Base-by-base conservation (phyloP, 2,113 vertebrate species). In the Dipodomys ordii region DNA sequence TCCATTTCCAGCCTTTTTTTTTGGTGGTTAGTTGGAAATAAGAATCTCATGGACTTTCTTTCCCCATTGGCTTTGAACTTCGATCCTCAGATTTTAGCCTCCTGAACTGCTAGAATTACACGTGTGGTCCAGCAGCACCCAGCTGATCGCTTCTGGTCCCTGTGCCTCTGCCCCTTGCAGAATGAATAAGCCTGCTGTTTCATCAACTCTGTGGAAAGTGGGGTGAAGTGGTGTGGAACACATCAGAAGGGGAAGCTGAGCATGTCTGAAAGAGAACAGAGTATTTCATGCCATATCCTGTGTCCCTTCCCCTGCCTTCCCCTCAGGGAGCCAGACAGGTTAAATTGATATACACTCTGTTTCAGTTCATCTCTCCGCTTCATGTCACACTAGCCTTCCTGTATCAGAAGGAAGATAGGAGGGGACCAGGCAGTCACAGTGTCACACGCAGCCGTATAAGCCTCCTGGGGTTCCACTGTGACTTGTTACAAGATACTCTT, bases 181-280 rank as follows among this genome's bases (percentile, higher is more conserved):
- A 97, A 95, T 97, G 97, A 98, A 97, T 97, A 96, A 96, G 85
- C 88, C 77, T 98, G 97, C 97, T 91, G 62, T 97, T 97, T 97
- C 95, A 97, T 96, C 92, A 94, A 28, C 93, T 97, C 97, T 97
- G 92, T 97, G 97, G 97, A 96, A 96, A 98, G 94, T 96, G 93
- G 90, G 96, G 94, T 96, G 97, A 98, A 97, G 87, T 93, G 91
- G 94, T 93, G 96, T 97, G 95, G 97, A 97, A 97, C 89, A 90
- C 82, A 94, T 98, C 96, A 97, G 97, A 98, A 86, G 74, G 83
- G 83, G 92, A 98, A 97, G 92, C 94, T 78, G 89, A 96, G 96
- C 97, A 97, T 85, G 96, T 98, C 96, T 96, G 97, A 98, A 95
- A 94, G 97, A 96, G 96, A 97, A 91, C 57, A 83, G 83, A 76